A percentile compares a stretch with the other conserved stretches of the same genome.
phyloP scores from a whole-genome alignment of 2,797 vertebrate species.

The Aphelocoma californica region DNA sequence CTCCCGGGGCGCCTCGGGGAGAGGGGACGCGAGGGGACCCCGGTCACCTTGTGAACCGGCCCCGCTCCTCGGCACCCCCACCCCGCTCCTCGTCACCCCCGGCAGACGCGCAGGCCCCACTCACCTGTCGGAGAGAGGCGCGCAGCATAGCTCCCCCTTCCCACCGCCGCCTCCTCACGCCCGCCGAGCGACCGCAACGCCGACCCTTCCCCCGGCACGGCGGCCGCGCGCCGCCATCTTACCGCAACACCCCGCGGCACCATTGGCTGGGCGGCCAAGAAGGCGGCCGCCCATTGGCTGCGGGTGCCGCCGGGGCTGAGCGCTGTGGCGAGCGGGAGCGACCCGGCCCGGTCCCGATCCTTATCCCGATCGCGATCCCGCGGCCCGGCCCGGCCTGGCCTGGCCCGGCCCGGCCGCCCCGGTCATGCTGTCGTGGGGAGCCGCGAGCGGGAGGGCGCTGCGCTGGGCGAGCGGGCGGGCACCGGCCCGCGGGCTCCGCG shows the following conservation, averaged over 20 bases:
- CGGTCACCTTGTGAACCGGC: background rate
- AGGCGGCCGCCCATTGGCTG: constrained; percentile 56
- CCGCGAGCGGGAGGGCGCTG: background rate
- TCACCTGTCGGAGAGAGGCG: constrained; percentile 85
- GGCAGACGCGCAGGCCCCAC: background rate
- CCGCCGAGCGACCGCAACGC: fast-evolving
- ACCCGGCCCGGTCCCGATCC: fast-evolving
- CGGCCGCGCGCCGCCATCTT: constrained; percentile 81
- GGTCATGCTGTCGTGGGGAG: background rate
- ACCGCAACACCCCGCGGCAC: constrained; percentile 43
- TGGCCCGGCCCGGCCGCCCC: no score
- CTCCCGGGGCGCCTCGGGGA: background rate
- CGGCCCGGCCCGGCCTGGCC: fast-evolving
- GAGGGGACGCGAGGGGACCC: fast-evolving
- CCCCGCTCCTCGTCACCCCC: background rate
- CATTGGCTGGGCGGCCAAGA: constrained; percentile 73
- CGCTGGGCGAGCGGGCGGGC: background rate
- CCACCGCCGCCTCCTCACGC: background rate
- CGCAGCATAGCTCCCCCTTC: constrained; percentile 76
- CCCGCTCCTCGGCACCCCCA: no score
- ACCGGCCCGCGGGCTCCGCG: background rate
- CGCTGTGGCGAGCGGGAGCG: fast-evolving
- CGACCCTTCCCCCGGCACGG: fast-evolving
- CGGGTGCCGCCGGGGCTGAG: background rate
- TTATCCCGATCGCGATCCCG: background rate